A percentile compares a stretch with the other conserved stretches of the same genome.
Evolutionary conservation across 2,797 vertebrate species (phyloP).

Genomic region (Naso thynnoides): DNA sequence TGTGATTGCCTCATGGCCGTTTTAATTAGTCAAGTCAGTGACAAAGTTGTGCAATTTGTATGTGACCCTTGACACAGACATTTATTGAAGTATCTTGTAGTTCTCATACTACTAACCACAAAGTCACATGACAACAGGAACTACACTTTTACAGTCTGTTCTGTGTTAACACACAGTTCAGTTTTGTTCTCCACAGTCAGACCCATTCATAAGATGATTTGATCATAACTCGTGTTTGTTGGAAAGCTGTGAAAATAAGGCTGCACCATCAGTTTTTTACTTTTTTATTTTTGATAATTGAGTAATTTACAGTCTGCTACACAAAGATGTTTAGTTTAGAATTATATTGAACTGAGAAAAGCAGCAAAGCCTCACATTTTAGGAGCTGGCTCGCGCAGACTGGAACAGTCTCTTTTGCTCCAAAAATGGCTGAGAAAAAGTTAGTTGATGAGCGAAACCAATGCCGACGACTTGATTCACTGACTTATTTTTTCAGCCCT

Average conservation of each 20-base stretch:
- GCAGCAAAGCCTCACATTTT: no score
- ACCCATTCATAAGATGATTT: neutral
- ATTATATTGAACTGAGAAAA: neutral
- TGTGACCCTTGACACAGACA: neutral
- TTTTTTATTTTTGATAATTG: no score
- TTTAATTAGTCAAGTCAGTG: neutral
- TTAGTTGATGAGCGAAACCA: no score
- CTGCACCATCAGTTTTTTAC: no score
- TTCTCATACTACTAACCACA: neutral
- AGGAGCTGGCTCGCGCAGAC: no score
- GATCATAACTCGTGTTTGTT: neutral
- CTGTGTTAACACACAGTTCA: neutral
- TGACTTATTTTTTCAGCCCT: no score
- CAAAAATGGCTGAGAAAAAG: no score
- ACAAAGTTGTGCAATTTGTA: neutral
- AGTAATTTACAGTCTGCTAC: no score
- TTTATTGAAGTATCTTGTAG: neutral
- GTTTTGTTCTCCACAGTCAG: neutral
- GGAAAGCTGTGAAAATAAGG: neutral
- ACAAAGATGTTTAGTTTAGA: neutral
- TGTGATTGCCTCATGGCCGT: neutral
- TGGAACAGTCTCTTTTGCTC: no score
- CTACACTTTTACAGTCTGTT: neutral
- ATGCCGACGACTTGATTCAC: no score
- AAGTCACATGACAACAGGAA: conserved; percentile 17